phyloP scores from a whole-genome alignment of 2,888 invertebrate species.

The Orchesellides sinensis region DNA sequence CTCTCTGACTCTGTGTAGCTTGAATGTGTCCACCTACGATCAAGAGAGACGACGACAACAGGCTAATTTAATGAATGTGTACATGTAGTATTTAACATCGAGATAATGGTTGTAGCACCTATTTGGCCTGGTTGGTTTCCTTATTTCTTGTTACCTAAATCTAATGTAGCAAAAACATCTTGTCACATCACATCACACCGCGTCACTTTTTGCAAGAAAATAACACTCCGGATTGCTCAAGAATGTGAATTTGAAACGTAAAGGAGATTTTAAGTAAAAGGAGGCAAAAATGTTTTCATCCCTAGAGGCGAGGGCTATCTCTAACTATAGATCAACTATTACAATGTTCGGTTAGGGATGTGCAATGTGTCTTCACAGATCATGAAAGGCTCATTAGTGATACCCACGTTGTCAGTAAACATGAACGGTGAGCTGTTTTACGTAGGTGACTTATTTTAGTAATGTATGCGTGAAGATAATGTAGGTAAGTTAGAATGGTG shows the following conservation, averaged over 20 bases:
- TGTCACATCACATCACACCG: constrained; percentile 57
- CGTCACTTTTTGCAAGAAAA: background rate
- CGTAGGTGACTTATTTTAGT: constrained; percentile 65
- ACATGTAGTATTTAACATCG: constrained; percentile 56
- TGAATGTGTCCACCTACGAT: constrained; percentile 63
- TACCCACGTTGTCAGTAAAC: constrained; percentile 62
- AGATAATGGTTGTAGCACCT: constrained; percentile 57
- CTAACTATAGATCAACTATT: background rate
- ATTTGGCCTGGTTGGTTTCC: constrained; percentile 63
- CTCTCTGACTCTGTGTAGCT: constrained; percentile 4
- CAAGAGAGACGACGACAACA: constrained; percentile 59
- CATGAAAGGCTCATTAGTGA: constrained; percentile 66
- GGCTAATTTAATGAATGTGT: constrained; percentile 66
- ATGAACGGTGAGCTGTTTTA: constrained; percentile 58
- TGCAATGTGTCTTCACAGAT: constrained; percentile 64
- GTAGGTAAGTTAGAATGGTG: constrained; percentile 33
- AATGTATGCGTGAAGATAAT: constrained; percentile 38
- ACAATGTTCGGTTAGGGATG: constrained; percentile 53
- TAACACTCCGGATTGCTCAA: background rate
- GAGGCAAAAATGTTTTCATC: constrained; percentile 35
- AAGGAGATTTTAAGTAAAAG: constrained; percentile 41
- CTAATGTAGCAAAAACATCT: constrained; percentile 46
- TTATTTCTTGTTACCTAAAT: constrained; percentile 38
- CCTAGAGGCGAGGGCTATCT: constrained; percentile 5
- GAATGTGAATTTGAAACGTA: background rate